phyloP scores from a whole-genome alignment of 2,888 invertebrate genomes.

The Phoenoteleia sp. region DNA sequence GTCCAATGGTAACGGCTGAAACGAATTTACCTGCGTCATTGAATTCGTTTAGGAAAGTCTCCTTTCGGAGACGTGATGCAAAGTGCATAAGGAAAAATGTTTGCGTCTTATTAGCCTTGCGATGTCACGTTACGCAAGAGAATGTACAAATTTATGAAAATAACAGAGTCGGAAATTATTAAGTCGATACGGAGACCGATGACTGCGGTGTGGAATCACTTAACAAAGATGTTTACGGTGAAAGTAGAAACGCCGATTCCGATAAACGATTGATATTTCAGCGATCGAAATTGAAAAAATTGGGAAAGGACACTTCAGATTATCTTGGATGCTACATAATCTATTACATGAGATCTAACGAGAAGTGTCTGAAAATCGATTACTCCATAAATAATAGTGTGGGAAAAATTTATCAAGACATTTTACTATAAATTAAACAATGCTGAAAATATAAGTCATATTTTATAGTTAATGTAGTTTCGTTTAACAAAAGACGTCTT shows the following conservation, averaged over 20 bases:
- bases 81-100: not conserved
- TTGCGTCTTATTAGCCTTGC: conserved; percentile 20
- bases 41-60: conserved; percentile 5
- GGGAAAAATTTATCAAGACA: too few relatives aligned
- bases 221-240: conserved; percentile 14
- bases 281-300: not conserved
- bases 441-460: too few relatives aligned
- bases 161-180: conserved; percentile 20
- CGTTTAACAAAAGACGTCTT: too few relatives aligned
- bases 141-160: conserved; percentile 34
- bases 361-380: too few relatives aligned
- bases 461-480: too few relatives aligned
- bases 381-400: too few relatives aligned
- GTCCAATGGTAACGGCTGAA: not conserved
- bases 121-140: conserved; percentile 1
- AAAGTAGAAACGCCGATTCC: conserved; percentile 12
- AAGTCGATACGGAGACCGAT: conserved; percentile 2
- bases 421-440: too few relatives aligned
- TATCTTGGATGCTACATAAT: too few relatives aligned
- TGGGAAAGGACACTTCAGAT: not conserved
- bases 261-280: conserved; percentile 5
- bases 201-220: not conserved
- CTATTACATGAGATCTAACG: too few relatives aligned
- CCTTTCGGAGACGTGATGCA: not conserved
- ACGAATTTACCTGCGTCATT: conserved; percentile 1